Percentiles rank a stretch among this genome's conserved stretches.
phyloP scores from a whole-genome alignment of 2,113 vertebrate genomes.

The Laticauda laticaudata region DNA sequence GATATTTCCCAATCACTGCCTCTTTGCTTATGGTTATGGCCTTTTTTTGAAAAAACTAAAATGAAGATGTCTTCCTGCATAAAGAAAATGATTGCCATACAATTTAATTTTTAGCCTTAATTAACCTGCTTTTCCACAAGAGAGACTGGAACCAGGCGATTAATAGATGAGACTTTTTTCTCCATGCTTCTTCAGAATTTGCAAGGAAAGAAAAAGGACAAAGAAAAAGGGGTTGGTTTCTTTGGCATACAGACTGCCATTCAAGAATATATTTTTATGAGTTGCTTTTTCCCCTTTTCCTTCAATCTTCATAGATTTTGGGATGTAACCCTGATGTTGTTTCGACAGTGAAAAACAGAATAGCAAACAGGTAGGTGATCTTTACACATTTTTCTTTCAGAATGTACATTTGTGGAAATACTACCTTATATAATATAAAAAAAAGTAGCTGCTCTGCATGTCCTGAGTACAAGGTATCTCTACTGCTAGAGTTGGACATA shows the following conservation, averaged over 20 bases:
- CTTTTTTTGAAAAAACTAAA: not conserved
- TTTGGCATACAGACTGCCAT: not conserved
- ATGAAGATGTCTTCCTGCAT: not conserved
- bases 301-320: conserved; percentile 28
- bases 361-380: conserved; percentile 59
- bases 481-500: not conserved
- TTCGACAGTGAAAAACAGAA: conserved; percentile 28
- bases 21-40: not conserved
- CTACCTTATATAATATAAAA: not conserved
- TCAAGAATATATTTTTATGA: conserved; percentile 1
- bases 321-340: not conserved
- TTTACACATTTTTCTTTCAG: not conserved
- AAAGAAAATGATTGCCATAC: not conserved
- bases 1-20: not conserved
- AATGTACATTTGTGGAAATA: fast-evolving
- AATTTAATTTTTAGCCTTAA: conserved; percentile 7
- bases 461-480: not conserved
- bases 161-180: conserved; percentile 40
- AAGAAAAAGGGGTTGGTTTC: not conserved
- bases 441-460: not conserved
- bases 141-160: not conserved
- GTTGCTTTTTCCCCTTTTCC: not conserved
- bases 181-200: not conserved
- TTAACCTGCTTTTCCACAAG: not conserved
- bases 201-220: conserved; percentile 5